These are phyloP conservation scores for Glossophaga mutica DNA, from an alignment of 2,797 vertebrate species.

Conservation along the genomic window DNA sequence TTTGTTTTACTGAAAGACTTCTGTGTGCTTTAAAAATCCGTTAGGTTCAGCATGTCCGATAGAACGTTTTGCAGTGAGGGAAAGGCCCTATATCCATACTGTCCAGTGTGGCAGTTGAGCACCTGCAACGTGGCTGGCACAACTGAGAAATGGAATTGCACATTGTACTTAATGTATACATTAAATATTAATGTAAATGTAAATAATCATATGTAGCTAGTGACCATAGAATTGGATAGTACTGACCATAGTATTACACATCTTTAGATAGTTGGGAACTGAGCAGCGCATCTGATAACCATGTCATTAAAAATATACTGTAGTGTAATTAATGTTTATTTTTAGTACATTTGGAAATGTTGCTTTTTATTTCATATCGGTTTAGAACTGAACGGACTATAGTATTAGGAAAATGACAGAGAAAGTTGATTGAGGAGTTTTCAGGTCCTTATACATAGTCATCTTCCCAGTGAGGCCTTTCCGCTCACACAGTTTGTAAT, in stretches of 20 bases:
- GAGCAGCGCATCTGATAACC: background rate
- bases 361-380: background rate
- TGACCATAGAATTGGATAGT: background rate
- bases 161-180: background rate
- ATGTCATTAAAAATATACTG: background rate
- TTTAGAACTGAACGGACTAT: background rate
- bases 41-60: background rate
- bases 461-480: background rate
- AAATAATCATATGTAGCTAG: background rate
- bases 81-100: background rate
- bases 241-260: background rate
- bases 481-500: background rate
- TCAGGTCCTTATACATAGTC: background rate
- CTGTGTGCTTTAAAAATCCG: background rate
- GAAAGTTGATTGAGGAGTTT: background rate
- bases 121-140: background rate
- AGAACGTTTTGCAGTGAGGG: background rate
- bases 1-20: background rate
- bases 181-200: background rate
- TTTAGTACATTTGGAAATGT: background rate
- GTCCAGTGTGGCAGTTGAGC: background rate
- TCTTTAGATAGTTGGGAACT: background rate
- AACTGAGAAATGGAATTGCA: conserved; percentile 9
- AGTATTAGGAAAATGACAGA: conserved; percentile 17
- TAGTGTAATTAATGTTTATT: background rate